Base-by-base conservation (phyloP, 1,140 invertebrate species). In the Scaptomyza graminum region DNA sequence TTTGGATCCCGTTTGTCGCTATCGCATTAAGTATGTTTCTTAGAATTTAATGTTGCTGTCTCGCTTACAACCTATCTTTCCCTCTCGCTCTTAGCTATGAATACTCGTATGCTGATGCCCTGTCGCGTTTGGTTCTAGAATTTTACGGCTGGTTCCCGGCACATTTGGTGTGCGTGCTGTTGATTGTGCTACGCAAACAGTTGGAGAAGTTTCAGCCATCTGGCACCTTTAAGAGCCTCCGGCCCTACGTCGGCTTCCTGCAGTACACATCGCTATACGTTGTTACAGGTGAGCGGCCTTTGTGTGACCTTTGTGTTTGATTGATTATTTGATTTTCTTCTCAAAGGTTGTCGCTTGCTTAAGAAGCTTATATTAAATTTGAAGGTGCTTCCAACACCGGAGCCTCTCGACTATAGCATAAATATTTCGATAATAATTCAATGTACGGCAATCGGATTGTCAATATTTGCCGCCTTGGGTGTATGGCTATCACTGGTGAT, bases 1-100 rank as follows among this genome's bases (percentile, higher is more conserved):
- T 49, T 80, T 94, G 54, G 93, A 95, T 90, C 93, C 94, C n/a
- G 75, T 90, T 7, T 95, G 94, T 79, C 91, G 91, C 12, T 95
- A 95, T 81, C 80, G 79, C 63, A 92, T 95, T 13, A 93, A 92
- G 93, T 93, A 80, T 61, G 49, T 62, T 8, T 0, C 6, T 25
- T 41, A 37, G 11, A 9, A 8, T 41, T 8, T 22, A 11, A 7
- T 12, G 16, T 47, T 34, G 15, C 16, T 25, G 6, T 34, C 54
- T 28, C 11, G 44, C 41, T 64, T 6, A 18, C n/a, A 8, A 13
- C 25, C 7, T 31, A 8, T 12, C 11, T 57, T 34, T 15, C 44
- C 37, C 5, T 70, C 46, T 72, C 71, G 1, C 44, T 80, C 55
- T 5, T 16, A 91, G 89, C 75, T 91, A 90, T 63, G 78, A 81